Percentiles rank a stretch among this genome's conserved stretches.
Conservation (phyloP, 2,888 invertebrate species). For the Dasypolia templi region DNA sequence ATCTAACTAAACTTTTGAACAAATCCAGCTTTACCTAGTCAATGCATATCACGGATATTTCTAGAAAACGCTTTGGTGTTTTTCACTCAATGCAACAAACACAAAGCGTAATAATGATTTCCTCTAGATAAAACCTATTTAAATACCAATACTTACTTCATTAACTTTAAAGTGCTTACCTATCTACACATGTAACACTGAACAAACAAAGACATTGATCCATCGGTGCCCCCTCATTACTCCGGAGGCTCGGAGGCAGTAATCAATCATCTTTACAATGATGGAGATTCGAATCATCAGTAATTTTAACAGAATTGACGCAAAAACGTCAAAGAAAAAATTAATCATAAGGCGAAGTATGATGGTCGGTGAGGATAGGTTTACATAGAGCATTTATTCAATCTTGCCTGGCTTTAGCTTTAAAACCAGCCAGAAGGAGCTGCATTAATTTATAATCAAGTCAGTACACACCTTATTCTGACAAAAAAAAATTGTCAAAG, state of each 20-base stretch:
- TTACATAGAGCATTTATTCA: slow-evolving; percentile 56
- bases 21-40: no score
- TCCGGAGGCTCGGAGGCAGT: slow-evolving; percentile 39
- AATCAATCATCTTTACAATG: slow-evolving; percentile 63
- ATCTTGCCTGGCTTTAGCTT: not conserved
- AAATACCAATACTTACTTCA: no score
- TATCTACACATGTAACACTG: slow-evolving; percentile 1
- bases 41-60: no score
- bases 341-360: slow-evolving; percentile 59
- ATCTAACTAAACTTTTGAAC: no score
- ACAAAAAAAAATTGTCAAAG: not conserved
- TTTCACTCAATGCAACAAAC: no score
- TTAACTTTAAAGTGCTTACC: not conserved
- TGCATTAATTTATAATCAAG: not conserved
- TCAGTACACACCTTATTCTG: not conserved
- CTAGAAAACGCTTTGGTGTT: no score
- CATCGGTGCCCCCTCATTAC: slow-evolving; percentile 55
- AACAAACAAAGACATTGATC: slow-evolving; percentile 56
- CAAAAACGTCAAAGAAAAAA: slow-evolving; percentile 65
- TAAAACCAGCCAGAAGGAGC: not conserved
- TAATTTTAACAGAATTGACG: slow-evolving; percentile 64
- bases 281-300: slow-evolving; percentile 59
- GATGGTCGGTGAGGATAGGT: slow-evolving; percentile 22
- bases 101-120: no score
- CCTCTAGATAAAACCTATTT: no score